Percentiles rank a stretch among this genome's conserved stretches.
phyloP scores from a whole-genome alignment of 2,113 vertebrate genomes.

The Eretmochelys imbricata region DNA sequence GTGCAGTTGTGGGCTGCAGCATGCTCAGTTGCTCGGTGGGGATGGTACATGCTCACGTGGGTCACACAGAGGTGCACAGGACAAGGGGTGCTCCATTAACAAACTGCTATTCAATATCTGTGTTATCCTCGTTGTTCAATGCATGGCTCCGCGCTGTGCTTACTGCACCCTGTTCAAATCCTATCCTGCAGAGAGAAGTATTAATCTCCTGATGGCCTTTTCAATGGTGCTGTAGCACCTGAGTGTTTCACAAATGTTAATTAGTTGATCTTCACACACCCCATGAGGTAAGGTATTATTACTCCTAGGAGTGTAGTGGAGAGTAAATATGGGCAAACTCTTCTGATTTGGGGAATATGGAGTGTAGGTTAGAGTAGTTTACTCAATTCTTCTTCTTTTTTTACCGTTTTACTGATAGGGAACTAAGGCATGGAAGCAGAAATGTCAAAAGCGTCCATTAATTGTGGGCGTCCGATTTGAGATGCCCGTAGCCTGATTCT shows the following conservation, averaged over 20 bases:
- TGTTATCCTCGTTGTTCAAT: background rate
- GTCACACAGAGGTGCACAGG: background rate
- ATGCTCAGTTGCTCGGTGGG: background rate
- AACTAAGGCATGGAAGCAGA: background rate
- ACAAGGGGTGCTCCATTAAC: background rate
- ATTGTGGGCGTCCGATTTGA: background rate
- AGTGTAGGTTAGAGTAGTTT: background rate
- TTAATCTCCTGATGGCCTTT: background rate
- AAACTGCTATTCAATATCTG: background rate
- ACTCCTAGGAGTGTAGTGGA: background rate
- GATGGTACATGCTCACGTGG: background rate
- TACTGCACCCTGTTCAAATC: background rate
- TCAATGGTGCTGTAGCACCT: background rate
- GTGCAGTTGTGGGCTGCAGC: background rate
- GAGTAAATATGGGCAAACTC: background rate
- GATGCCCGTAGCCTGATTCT: background rate
- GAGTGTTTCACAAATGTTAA: background rate
- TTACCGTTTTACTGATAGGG: no score
- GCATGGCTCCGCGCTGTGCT: background rate
- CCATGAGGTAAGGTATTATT: background rate
- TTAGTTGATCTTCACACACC: background rate
- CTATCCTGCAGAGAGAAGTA: background rate
- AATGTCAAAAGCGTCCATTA: background rate
- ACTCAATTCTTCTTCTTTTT: background rate
- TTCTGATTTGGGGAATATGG: background rate